phyloP scores from a whole-genome alignment of 2,888 invertebrate species.

The Harpagoxenus sublaevis region DNA sequence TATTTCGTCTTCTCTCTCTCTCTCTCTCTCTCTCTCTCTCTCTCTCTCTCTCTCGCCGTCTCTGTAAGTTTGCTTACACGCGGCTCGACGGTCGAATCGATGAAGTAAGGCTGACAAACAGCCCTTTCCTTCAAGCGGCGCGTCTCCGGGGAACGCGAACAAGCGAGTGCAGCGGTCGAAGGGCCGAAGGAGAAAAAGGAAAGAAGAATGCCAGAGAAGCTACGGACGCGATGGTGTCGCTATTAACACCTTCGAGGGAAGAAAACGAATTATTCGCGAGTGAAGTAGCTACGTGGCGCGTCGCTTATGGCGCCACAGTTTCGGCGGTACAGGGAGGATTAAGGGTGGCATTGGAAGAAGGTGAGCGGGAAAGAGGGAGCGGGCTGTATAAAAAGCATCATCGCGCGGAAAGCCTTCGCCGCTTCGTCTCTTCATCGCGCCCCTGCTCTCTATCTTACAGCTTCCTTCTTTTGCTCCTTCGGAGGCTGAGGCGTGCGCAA shows the following conservation, averaged over 20 bases:
- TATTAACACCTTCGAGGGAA: constrained; percentile 65
- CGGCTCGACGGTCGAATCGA: constrained; percentile 49
- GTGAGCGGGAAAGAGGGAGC: constrained; percentile 18
- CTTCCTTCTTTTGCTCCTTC: constrained; percentile 53
- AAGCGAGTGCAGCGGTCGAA: constrained; percentile 29
- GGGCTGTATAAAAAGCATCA: constrained; percentile 54
- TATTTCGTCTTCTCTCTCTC: background rate
- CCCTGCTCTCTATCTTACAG: constrained; percentile 18
- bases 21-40: no score
- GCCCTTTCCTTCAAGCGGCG: constrained; percentile 50
- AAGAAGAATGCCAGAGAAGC: constrained; percentile 26
- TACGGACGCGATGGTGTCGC: constrained; percentile 47
- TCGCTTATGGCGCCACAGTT: constrained; percentile 60
- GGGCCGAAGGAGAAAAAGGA: background rate
- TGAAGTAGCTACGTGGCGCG: constrained; percentile 46
- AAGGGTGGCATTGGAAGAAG: constrained; percentile 18
- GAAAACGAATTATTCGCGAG: constrained; percentile 80
- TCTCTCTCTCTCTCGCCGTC: constrained; percentile 31
- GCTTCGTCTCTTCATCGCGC: constrained; percentile 51
- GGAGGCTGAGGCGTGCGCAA: constrained; percentile 63
- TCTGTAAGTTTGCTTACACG: constrained; percentile 29
- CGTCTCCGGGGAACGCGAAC: constrained; percentile 36
- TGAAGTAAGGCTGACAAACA: constrained; percentile 66
- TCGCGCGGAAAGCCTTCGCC: constrained; percentile 54
- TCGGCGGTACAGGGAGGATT: constrained; percentile 20